Evolutionary conservation across 1,140 invertebrate species (phyloP).

Genomic region (Drosophila saltans): DNA sequence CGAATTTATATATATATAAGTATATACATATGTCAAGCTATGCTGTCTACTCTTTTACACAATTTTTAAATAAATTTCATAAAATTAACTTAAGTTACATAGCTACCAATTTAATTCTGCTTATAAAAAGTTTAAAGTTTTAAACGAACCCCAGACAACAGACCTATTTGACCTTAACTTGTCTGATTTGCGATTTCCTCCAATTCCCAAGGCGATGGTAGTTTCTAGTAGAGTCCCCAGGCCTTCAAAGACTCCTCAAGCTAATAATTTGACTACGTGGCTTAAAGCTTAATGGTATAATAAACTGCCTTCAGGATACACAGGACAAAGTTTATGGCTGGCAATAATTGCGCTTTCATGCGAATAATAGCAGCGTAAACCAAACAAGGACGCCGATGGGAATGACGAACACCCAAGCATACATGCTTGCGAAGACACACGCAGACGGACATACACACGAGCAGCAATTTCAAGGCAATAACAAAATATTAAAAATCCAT

Average conservation of each 20-base stretch:
- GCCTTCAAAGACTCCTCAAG: not conserved
- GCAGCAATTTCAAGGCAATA: conserved; percentile 49
- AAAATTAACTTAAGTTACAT: too few relatives aligned
- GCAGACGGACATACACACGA: conserved; percentile 18
- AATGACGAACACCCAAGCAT: conserved; percentile 18
- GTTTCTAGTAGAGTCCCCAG: conserved; percentile 8
- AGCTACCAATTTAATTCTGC: too few relatives aligned
- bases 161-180: too few relatives aligned
- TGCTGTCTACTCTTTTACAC: too few relatives aligned
- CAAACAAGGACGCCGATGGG: conserved; percentile 6
- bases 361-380: conserved; percentile 45
- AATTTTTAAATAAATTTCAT: too few relatives aligned
- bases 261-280: not conserved
- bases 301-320: conserved; percentile 28
- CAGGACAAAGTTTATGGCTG: conserved; percentile 48
- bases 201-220: conserved; percentile 27
- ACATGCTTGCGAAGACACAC: conserved; percentile 4
- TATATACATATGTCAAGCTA: too few relatives aligned
- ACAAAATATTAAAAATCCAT: conserved; percentile 62
- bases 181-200: conserved; percentile 23
- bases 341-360: conserved; percentile 60
- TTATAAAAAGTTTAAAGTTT: too few relatives aligned
- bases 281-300: conserved; percentile 18
- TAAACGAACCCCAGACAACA: too few relatives aligned
- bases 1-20: conserved; percentile 18